Evolutionary conservation across 2,113 vertebrate genomes (phyloP), one percentile per base, ranked within the genome.

Genomic region (Butorides virescens): DNA sequence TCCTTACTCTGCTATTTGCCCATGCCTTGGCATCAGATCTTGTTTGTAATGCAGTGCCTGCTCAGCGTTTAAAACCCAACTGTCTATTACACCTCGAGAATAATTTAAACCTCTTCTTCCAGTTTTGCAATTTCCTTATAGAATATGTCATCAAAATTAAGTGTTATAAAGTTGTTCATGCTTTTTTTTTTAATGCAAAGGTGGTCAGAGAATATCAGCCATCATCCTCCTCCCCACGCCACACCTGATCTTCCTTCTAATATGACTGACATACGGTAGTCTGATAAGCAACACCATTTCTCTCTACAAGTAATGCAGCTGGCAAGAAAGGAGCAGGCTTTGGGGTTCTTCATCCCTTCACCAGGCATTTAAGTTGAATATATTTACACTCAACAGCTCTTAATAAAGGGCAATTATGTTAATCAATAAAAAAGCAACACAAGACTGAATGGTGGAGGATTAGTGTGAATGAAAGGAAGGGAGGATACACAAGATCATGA

Each of bases 71-170:
- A 93, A 92, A 96, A 74, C 50, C 34, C 88, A 88, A 65, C 53
- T 70, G 37, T 62, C 70, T 76, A 32, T 70, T 86, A 90, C 29
- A 83, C 29, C 67, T 77, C 42, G 36, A 59, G 25, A 86, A 66
- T 58, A 86, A 92, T 50, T 91, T 74, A 88, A 93, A 83, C 22
- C 21, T 65, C 39, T 65, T 55, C 66, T 72, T 76, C 34, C 59
- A 53, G 6, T 93, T 73, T 75, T 73, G 63, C 61, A 55, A 46
- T 59, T 85, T 90, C 63, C 88, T 78, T 70, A 56, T 2, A 59
- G 16, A 77, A 91, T 27, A 71, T 8, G 88, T 79, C 29, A 85
- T 86, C 87, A 81, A 75, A 94, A 77, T 49, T 37, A 93, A 79
- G 59, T 70, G 44, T 36, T 59, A 66, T 19, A 21, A 93, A 91